Evolutionary conservation across 2,888 invertebrate genomes (phyloP), one percentile per base, ranked within the genome.

Genomic region (Megamerina dolium): DNA sequence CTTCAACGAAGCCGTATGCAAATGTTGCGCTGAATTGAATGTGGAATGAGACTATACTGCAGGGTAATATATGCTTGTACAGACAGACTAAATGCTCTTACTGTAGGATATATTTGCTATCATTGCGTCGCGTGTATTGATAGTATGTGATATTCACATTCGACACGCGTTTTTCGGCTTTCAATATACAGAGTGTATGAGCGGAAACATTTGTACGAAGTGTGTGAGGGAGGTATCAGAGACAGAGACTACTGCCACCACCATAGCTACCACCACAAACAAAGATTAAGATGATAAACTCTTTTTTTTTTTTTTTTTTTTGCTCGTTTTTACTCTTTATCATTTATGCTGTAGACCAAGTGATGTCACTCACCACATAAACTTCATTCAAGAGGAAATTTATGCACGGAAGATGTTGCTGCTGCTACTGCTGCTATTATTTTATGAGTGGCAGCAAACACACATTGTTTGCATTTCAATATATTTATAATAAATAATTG

Each of bases 1-100:
- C 44, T 43, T 46, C 46, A 33, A 34, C 56, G 52, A 50, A 50
- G 51, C 52, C 56, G 57, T 59, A 59, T 59, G 59, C 59, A 59
- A 59, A 59, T 59, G 56, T 46, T 48, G 47, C 10, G 19, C 23
- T 26, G 17, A 16, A 37, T n/a, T n/a, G n/a, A n/a, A n/a, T n/a
- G n/a, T n/a, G n/a, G n/a, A n/a, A n/a, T n/a, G n/a, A n/a, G n/a
- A n/a, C n/a, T n/a, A n/a, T n/a, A n/a, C n/a, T n/a, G n/a, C n/a
- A n/a, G n/a, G n/a, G n/a, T n/a, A n/a, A n/a, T n/a, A n/a, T n/a
- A n/a, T n/a, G n/a, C n/a, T n/a, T n/a, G n/a, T n/a, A n/a, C n/a
- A n/a, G n/a, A n/a, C n/a, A n/a, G n/a, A n/a, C n/a, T n/a, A n/a
- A n/a, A n/a, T n/a, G n/a, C n/a, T n/a, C n/a, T n/a, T n/a, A n/a